Evolutionary conservation across 1,140 invertebrate genomes (phyloP), one percentile per base, ranked within the genome.

Genomic region (Megalopta genalis): DNA sequence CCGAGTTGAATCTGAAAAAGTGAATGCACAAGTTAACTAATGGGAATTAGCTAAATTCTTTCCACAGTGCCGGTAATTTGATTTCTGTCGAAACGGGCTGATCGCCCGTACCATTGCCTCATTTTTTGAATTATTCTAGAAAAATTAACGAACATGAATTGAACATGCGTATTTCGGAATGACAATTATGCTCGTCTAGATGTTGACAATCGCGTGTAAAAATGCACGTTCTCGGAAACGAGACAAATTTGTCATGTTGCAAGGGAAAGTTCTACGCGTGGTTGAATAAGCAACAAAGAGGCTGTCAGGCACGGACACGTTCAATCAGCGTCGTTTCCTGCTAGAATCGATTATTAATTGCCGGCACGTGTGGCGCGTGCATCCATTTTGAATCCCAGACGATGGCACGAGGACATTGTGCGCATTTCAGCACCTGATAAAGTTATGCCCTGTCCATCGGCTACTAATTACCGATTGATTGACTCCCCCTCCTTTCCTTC

Each of bases 401-500:
- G 83, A 85, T 49, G 59, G 42, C 27, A 64, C 83, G 70, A 59
- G 63, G 62, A 60, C 68, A 78, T 82, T 76, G 84, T 72, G 80
- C 57, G 77, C 77, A 72, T 86, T 86, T 86, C 73, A 73, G 60
- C 73, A 42, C 68, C 72, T 73, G 81, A 71, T 83, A 86, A 86
- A 82, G 77, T 86, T 86, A 86, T 83, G 84, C 69, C 69, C 69
- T 76, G 80, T 83, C 80, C 84, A 86, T 82, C 62, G 78, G 84
- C 77, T 86, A 77, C 77, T 86, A 86, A 86, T 86, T 86, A 86
- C 59, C 84, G 59, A 79, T 83, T 86, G 84, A 86, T 80, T 86
- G 81, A 80, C 77, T 83, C 63, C 77, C 77, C 72, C 63, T 59
- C 37, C 81, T 74, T 66, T 66, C 49, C 62, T 78, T 46, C 64